These are phyloP conservation scores for Neomicropteryx cornuta DNA, from an alignment of 1,140 invertebrate genomes.

Conservation along the genomic window DNA sequence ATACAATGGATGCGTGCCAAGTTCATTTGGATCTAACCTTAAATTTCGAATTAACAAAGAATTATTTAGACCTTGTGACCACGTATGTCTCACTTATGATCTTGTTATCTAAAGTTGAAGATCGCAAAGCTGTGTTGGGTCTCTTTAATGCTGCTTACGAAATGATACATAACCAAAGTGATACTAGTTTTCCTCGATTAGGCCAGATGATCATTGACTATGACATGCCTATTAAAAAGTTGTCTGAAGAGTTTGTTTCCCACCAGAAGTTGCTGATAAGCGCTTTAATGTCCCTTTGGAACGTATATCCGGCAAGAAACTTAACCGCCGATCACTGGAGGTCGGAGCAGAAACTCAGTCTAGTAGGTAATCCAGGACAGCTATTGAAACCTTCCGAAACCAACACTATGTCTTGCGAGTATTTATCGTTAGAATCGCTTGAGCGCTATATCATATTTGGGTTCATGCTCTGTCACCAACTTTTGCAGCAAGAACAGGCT, in stretches of 20 bases:
- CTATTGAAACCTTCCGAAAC: slow-evolving; percentile 90
- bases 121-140: slow-evolving; percentile 92
- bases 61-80: slow-evolving; percentile 88
- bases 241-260: slow-evolving; percentile 94
- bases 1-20: slow-evolving; percentile 96
- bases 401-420: slow-evolving; percentile 96
- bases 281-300: slow-evolving; percentile 78
- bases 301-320: slow-evolving; percentile 83
- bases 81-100: slow-evolving; percentile 96
- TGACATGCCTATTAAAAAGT: slow-evolving; percentile 89
- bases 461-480: slow-evolving; percentile 80
- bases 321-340: slow-evolving; percentile 89
- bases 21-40: slow-evolving; percentile 88
- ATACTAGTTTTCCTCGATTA: slow-evolving; percentile 85
- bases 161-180: slow-evolving; percentile 83
- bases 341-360: slow-evolving; percentile 85
- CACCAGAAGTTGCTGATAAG: slow-evolving; percentile 80
- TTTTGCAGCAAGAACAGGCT: slow-evolving; percentile 65
- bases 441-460: slow-evolving; percentile 97
- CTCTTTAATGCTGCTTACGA: slow-evolving; percentile 97
- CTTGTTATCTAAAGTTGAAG: slow-evolving; percentile 90
- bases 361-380: slow-evolving; percentile 84
- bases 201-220: slow-evolving; percentile 98
- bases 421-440: slow-evolving; percentile 87
- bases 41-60: slow-evolving; percentile 94